Conservation (phyloP, 2,797 vertebrate genomes). For the Protonibea diacanthus region DNA sequence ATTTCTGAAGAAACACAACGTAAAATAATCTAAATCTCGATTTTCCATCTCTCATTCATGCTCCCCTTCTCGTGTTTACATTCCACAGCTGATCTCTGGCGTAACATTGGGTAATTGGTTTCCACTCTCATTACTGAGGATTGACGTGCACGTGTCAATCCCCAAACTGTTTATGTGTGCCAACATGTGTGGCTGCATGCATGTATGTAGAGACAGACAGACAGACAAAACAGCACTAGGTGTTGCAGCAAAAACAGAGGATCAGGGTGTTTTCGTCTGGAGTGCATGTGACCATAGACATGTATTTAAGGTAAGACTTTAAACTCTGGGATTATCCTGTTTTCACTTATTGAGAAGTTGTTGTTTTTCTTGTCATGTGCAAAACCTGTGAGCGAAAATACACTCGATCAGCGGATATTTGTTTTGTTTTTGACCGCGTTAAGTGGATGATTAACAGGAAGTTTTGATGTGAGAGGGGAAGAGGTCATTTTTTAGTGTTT, state of each 20-base stretch:
- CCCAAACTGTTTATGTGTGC: neutral
- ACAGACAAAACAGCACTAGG: slow-evolving; percentile 1
- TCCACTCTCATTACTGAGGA: slow-evolving; percentile 32
- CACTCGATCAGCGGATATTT: neutral
- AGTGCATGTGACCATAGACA: slow-evolving; percentile 62
- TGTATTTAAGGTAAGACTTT: slow-evolving; percentile 71
- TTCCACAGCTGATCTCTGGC: slow-evolving; percentile 52
- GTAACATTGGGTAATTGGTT: slow-evolving; percentile 37
- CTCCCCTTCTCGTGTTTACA: slow-evolving; percentile 46
- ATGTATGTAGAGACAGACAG: slow-evolving; percentile 2
- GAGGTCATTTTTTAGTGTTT: neutral
- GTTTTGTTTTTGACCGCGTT: neutral
- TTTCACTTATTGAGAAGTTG: slow-evolving; percentile 58
- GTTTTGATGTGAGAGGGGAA: neutral
- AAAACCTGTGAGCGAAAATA: slow-evolving; percentile 43
- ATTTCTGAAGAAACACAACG: slow-evolving; percentile 22
- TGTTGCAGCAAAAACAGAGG: slow-evolving; percentile 43
- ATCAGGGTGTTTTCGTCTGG: slow-evolving; percentile 54
- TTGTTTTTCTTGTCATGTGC: slow-evolving; percentile 56
- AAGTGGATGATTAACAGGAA: neutral
- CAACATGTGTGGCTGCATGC: slow-evolving; percentile 16
- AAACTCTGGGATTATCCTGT: slow-evolving; percentile 73
- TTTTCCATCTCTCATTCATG: slow-evolving; percentile 42
- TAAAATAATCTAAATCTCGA: slow-evolving; percentile 52
- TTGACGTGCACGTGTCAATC: slow-evolving; percentile 25